Base-by-base conservation (phyloP, 1,140 invertebrate species). In the Tetragnatha versicolor region DNA sequence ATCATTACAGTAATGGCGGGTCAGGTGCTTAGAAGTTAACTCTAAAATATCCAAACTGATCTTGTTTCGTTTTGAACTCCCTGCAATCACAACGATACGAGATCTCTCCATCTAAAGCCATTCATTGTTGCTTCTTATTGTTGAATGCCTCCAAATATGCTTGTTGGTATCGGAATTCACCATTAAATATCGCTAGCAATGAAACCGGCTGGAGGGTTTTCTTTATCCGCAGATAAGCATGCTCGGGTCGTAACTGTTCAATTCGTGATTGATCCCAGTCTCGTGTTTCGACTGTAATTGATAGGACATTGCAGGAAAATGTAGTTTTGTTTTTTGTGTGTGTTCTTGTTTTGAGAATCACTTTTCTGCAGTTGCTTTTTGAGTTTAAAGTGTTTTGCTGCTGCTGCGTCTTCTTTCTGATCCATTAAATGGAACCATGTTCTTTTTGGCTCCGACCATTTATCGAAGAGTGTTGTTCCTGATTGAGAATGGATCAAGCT, bases 321-420 rank as follows among this genome's bases (percentile, higher is more conserved):
- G 39, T 29, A 25, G 49, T 70, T 55, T 33, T 37, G 53, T 70
- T 70, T 29, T 70, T 70, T 68, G 53, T 70, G 47, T 53, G 51
- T 25, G 68, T 53, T 55, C 33, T 70, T 55, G 42, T 53, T 70
- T 70, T 55, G 33, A 27, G 29, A 49, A 55, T 53, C 51, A 55
- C 51, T 70, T 47, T 68, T 68, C 45, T 68, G 39, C 45, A 47
- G 39, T 68, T 68, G 63, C 45, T 45, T 70, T 65, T 53, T 70
- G 51, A 70, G 68, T 70, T 70, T 70, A 70, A 70, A 70, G 63
- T 55, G 68, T 70, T 70, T 70, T 70, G 68, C 42, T 70, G 68
- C 42, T 70, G 33, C 51, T 55, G 29, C 47, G 68, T 55, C 68
- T 31, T 55, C 33, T 55, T 70, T 70, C 68, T 70, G 47, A 70